These are phyloP conservation scores for Pogonus chalceus DNA, from an alignment of 1,140 invertebrate genomes.

Conservation along the genomic window DNA sequence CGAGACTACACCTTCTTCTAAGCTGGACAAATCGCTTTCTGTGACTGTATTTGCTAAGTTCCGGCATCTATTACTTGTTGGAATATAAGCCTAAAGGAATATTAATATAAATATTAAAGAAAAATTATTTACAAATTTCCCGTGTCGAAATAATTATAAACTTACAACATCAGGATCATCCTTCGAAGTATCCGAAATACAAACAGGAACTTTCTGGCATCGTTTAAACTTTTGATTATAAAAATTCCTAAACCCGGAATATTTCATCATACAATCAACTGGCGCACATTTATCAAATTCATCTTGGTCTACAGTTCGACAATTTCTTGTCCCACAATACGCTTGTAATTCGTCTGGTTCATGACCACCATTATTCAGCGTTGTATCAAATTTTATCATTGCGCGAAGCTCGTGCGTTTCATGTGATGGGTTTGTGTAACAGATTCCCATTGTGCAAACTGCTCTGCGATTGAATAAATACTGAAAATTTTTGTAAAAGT, in stretches of 20 bases:
- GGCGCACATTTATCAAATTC: constrained; percentile 40
- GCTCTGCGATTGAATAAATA: constrained; percentile 21
- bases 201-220: constrained; percentile 36
- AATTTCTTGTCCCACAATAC: constrained; percentile 24
- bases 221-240: constrained; percentile 32
- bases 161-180: constrained; percentile 31
- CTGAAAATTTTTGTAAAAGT: constrained; percentile 16
- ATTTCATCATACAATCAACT: constrained; percentile 42
- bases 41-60: constrained; percentile 13
- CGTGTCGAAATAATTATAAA: neutral
- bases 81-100: constrained; percentile 13
- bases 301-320: constrained; percentile 37
- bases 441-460: constrained; percentile 18
- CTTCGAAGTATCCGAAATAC: constrained; percentile 28
- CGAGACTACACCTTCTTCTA: constrained; percentile 9
- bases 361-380: constrained; percentile 8
- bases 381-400: constrained; percentile 18
- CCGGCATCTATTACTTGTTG: constrained; percentile 13
- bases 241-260: constrained; percentile 37
- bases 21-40: constrained; percentile 8
- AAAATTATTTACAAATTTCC: neutral
- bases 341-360: constrained; percentile 7
- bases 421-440: constrained; percentile 14
- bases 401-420: constrained; percentile 13
- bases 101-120: neutral